phyloP scores from a whole-genome alignment of 2,797 vertebrate genomes.

The Lerista edwardsae region DNA sequence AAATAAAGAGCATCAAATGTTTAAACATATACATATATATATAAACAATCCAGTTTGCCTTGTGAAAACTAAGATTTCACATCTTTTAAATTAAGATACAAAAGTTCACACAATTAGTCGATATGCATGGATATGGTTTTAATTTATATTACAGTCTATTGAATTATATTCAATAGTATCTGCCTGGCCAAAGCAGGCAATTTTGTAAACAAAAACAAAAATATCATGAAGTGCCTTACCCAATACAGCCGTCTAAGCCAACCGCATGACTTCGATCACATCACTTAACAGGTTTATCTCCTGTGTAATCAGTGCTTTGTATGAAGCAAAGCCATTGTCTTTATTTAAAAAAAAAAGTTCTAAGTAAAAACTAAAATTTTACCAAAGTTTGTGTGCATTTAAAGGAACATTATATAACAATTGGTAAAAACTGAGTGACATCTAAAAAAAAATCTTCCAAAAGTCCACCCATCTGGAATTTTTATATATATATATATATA shows the following conservation, averaged over 20 bases:
- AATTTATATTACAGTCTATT: slow-evolving; percentile 90
- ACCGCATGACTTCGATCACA: slow-evolving; percentile 77
- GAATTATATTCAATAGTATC: slow-evolving; percentile 84
- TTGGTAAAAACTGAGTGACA: slow-evolving; percentile 78
- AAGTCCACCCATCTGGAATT: slow-evolving; percentile 80
- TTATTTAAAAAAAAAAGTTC: slow-evolving; percentile 75
- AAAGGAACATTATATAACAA: slow-evolving; percentile 79
- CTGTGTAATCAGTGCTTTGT: slow-evolving; percentile 78
- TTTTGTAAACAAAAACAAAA: slow-evolving; percentile 86
- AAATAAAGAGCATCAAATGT: slow-evolving; percentile 93
- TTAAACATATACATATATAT: slow-evolving; percentile 85
- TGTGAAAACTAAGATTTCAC: slow-evolving; percentile 85
- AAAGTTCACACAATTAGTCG: slow-evolving; percentile 86
- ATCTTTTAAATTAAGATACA: slow-evolving; percentile 88
- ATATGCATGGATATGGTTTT: slow-evolving; percentile 87
- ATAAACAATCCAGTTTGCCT: slow-evolving; percentile 85
- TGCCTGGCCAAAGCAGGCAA: slow-evolving; percentile 82
- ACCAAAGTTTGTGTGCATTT: slow-evolving; percentile 80
- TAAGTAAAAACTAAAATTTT: slow-evolving; percentile 80
- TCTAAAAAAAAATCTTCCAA: slow-evolving; percentile 78
- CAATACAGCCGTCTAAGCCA: slow-evolving; percentile 72
- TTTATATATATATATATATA: slow-evolving; percentile 71
- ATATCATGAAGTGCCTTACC: slow-evolving; percentile 85
- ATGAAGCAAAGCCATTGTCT: slow-evolving; percentile 76
- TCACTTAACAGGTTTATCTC: slow-evolving; percentile 73